Conservation (phyloP, 1,140 invertebrate species). For the Scaptomyza hsui region DNA sequence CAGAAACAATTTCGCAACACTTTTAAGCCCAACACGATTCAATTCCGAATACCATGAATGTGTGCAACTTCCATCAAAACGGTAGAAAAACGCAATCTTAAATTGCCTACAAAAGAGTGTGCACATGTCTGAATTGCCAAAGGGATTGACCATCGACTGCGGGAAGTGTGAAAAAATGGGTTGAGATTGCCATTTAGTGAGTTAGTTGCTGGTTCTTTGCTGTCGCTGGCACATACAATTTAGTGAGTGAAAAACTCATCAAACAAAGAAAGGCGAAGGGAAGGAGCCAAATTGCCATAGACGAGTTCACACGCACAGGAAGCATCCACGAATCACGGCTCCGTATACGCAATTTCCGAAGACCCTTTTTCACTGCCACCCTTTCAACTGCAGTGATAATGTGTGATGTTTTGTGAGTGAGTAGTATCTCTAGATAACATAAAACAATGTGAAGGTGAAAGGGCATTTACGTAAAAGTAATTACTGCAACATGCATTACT, state of each 20-base stretch:
- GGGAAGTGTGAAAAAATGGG: neutral
- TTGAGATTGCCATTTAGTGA: conserved; percentile 5
- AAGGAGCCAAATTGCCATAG: conserved; percentile 16
- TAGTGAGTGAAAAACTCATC: conserved; percentile 27
- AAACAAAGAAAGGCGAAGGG: conserved; percentile 25
- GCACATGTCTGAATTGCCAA: conserved; percentile 6
- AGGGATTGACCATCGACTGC: neutral
- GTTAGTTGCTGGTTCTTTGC: conserved; percentile 11
- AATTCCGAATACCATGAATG: conserved; percentile 4
- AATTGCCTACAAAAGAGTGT: neutral
- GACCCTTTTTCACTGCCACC: neutral
- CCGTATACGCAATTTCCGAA: conserved; percentile 31
- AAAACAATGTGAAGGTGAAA: neutral
- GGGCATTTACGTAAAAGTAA: neutral
- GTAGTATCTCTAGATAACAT: no score
- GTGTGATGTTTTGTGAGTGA: neutral
- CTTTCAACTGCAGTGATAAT: neutral
- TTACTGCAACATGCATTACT: neutral
- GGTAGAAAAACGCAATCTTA: neutral
- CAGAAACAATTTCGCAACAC: neutral
- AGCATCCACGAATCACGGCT: conserved; percentile 11
- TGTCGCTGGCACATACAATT: conserved; percentile 40
- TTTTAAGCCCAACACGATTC: neutral
- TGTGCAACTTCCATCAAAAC: conserved; percentile 10
- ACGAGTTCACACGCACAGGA: conserved; percentile 14